These are phyloP conservation scores for Sitobion miscanthi DNA, from an alignment of 1,140 invertebrate species.

Conservation along the genomic window DNA sequence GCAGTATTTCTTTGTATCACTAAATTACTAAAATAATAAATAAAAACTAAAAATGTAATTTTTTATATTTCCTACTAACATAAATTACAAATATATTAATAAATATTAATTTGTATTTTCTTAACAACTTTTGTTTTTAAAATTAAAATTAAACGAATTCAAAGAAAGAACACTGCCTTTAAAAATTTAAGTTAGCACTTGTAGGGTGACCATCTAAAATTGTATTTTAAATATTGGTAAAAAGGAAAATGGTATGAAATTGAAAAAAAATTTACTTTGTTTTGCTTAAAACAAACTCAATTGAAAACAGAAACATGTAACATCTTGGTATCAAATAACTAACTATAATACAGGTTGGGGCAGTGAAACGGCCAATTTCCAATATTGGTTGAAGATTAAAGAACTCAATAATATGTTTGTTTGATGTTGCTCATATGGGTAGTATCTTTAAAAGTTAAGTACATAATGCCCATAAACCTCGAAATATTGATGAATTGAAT, in stretches of 20 bases:
- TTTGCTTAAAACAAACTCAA: neutral
- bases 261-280: neutral
- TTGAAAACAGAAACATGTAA: neutral
- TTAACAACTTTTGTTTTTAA: neutral
- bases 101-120: too few relatives aligned
- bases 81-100: too few relatives aligned
- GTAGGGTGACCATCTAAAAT: neutral
- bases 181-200: neutral
- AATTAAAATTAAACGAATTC: neutral
- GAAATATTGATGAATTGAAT: neutral
- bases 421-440: too few relatives aligned
- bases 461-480: neutral
- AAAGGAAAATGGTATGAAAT: neutral
- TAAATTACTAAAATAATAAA: too few relatives aligned
- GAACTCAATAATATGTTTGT: neutral
- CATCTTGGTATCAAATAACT: neutral
- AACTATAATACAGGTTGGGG: too few relatives aligned
- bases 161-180: too few relatives aligned
- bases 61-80: too few relatives aligned
- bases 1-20: neutral
- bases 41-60: too few relatives aligned
- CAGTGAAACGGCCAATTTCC: neutral
- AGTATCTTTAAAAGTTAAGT: too few relatives aligned
- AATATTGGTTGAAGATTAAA: too few relatives aligned
- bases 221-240: neutral